Percentiles rank a stretch among this genome's conserved stretches.
Evolutionary conservation across 1,140 invertebrate genomes (phyloP).

Genomic region (Ylistrum balloti): DNA sequence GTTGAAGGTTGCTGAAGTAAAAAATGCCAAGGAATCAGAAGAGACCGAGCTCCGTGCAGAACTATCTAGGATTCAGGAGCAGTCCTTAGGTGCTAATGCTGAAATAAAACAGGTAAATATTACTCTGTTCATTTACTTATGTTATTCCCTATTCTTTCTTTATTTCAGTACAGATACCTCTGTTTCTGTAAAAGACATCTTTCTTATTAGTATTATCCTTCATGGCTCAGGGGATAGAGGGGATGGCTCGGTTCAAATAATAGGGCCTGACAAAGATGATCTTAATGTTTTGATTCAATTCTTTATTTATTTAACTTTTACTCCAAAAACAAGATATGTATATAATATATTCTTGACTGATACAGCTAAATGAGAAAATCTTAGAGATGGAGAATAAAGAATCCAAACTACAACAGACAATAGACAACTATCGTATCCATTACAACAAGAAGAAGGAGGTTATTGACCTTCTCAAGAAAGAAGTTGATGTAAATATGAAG

Average conservation of each 20-base stretch:
- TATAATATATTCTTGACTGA: background rate
- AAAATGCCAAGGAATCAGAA: conserved; percentile 42
- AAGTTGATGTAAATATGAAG: conserved; percentile 48
- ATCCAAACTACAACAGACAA: conserved; percentile 57
- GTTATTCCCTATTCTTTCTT: background rate
- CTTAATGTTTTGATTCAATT: no score
- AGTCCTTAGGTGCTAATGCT: conserved; percentile 36
- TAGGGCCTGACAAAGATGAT: no score
- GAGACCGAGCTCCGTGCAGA: conserved; percentile 41
- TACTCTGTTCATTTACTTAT: background rate
- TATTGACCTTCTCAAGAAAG: conserved; percentile 57
- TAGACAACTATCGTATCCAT: conserved; percentile 62
- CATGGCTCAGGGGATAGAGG: no score
- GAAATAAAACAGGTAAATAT: conserved; percentile 47
- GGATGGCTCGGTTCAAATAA: no score
- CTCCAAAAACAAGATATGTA: no score
- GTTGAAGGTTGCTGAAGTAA: conserved; percentile 41
- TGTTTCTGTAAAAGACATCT: no score
- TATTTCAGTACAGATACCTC: no score
- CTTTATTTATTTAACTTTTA: no score
- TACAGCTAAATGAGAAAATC: conserved; percentile 59
- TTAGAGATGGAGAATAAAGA: conserved; percentile 49
- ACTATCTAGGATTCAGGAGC: conserved; percentile 2
- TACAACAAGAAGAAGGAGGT: conserved; percentile 68
- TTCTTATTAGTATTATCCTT: background rate